phyloP scores from a whole-genome alignment of 2,888 invertebrate species.

The Nephrotoma guestfalica region DNA sequence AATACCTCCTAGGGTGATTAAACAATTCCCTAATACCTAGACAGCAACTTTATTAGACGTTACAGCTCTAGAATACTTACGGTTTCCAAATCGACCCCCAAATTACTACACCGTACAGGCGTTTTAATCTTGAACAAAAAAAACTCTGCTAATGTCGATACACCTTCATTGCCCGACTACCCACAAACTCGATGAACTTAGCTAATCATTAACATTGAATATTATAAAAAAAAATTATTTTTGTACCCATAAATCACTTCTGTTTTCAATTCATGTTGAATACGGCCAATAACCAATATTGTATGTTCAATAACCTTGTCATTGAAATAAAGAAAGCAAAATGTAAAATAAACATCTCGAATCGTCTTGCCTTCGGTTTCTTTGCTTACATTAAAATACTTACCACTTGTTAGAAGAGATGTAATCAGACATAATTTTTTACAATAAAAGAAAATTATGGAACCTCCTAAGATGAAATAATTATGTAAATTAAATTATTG shows the following conservation, averaged over 20 bases:
- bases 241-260: neutral
- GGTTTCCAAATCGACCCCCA: no score
- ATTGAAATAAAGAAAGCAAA: neutral
- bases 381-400: neutral
- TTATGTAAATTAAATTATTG: neutral
- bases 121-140: neutral
- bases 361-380: neutral
- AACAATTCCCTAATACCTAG: no score
- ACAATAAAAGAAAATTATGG: no score
- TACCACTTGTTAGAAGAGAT: neutral
- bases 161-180: neutral
- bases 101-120: no score
- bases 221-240: neutral
- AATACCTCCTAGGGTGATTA: no score
- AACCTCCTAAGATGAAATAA: no score
- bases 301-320: neutral
- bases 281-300: neutral
- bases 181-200: neutral
- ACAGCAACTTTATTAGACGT: no score
- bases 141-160: neutral
- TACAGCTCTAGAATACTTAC: no score
- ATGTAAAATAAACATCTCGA: neutral
- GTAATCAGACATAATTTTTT: neutral
- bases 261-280: neutral
- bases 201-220: neutral